phyloP scores from a whole-genome alignment of 2,113 vertebrate genomes.

The Protomyctophum bolini region DNA sequence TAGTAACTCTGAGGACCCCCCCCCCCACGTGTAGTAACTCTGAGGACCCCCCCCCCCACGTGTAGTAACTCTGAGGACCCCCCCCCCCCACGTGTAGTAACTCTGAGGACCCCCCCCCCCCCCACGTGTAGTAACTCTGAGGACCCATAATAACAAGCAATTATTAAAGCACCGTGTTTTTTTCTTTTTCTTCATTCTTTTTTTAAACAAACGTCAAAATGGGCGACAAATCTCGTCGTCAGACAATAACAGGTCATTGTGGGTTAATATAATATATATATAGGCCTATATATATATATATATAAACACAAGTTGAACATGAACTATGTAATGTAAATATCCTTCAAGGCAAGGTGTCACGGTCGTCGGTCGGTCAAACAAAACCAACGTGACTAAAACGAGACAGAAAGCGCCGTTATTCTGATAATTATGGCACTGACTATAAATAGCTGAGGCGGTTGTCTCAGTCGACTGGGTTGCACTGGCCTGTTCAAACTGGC shows the following conservation, averaged over 20 bases:
- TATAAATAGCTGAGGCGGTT: conserved; percentile 32
- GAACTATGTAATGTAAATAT: conserved; percentile 39
- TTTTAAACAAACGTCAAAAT: conserved; percentile 18
- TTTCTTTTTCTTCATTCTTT: neutral
- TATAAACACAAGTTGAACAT: conserved; percentile 16
- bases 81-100: no score
- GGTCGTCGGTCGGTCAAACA: conserved; percentile 16
- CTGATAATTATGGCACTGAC: conserved; percentile 59
- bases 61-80: no score
- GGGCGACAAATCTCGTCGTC: conserved; percentile 14
- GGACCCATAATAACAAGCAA: neutral
- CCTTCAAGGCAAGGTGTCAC: conserved; percentile 32
- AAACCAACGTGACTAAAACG: neutral
- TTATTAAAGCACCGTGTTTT: conserved; percentile 46
- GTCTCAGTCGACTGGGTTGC: conserved; percentile 51
- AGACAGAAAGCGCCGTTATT: conserved; percentile 16
- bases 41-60: no score
- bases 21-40: no score
- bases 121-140: no score
- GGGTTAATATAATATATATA: neutral
- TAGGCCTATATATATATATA: conserved; percentile 56
- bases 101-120: no score
- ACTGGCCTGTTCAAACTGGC: conserved; percentile 52
- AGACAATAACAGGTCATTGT: neutral
- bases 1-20: no score